These are phyloP conservation scores for Tupaia chinensis DNA, from an alignment of 2,113 vertebrate species.

Conservation along the genomic window DNA sequence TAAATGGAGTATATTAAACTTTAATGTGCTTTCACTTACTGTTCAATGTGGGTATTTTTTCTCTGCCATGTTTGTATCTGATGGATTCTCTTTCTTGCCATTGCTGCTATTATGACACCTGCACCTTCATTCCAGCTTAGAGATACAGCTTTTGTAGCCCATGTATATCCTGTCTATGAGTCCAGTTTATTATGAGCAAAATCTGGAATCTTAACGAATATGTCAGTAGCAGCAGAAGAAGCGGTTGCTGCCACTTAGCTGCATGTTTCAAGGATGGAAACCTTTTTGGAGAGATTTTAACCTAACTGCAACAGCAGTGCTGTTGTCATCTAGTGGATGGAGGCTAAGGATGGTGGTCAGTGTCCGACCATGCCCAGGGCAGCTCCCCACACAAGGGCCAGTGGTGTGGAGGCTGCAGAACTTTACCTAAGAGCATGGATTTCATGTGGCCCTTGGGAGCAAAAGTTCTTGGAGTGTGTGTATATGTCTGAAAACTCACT, in stretches of 20 bases:
- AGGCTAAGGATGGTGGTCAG: background rate
- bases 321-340: background rate
- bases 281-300: background rate
- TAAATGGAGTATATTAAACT: constrained; percentile 76
- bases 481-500: background rate
- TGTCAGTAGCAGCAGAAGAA: background rate
- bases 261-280: background rate
- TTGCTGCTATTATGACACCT: background rate
- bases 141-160: background rate
- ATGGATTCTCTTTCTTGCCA: background rate
- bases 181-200: background rate
- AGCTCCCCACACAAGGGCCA: too few species aligned
- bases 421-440: background rate
- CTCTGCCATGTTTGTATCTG: constrained; percentile 19
- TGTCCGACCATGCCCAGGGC: background rate
- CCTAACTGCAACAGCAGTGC: background rate
- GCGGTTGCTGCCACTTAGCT: background rate
- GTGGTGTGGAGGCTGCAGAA: background rate
- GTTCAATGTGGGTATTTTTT: constrained; percentile 8
- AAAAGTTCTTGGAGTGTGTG: background rate
- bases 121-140: background rate
- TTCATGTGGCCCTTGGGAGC: background rate
- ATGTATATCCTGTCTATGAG: background rate
- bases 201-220: background rate
- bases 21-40: constrained; percentile 76